Percentiles rank a stretch among this genome's conserved stretches.
Evolutionary conservation across 2,888 invertebrate genomes (phyloP).

Genomic region (Deilephila elpenor): DNA sequence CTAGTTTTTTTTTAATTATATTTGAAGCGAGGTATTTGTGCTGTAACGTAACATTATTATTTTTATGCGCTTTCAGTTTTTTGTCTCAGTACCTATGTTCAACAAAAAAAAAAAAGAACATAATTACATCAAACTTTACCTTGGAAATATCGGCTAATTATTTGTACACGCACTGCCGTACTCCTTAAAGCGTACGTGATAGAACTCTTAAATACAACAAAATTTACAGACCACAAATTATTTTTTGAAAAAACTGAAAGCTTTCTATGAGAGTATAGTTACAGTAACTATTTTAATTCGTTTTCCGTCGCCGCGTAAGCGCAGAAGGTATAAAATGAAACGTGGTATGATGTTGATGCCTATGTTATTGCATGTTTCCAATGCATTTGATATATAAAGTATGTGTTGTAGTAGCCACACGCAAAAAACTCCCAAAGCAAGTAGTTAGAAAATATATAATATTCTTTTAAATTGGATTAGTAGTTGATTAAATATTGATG

Average conservation of each 20-base stretch:
- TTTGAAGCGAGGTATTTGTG: slow-evolving; percentile 5
- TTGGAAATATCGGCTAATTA: not conserved
- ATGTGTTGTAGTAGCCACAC: not conserved
- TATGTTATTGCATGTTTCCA: slow-evolving; percentile 12
- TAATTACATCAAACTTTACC: too few relatives aligned
- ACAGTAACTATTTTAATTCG: slow-evolving; percentile 52
- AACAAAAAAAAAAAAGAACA: not conserved
- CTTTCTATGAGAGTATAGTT: slow-evolving; percentile 56
- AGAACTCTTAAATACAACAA: not conserved
- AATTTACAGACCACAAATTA: not conserved
- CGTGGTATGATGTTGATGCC: slow-evolving; percentile 39
- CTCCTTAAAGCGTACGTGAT: not conserved
- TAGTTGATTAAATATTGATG: not conserved
- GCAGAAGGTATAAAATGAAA: slow-evolving; percentile 44
- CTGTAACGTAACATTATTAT: not conserved
- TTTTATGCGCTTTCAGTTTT: slow-evolving; percentile 32
- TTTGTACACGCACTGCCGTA: not conserved
- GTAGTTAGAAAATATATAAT: not conserved
- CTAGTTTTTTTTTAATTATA: slow-evolving; percentile 34
- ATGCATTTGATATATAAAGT: slow-evolving; percentile 1
- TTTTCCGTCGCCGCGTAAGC: not conserved
- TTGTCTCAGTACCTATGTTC: not conserved
- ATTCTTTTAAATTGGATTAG: not conserved
- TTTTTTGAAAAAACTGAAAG: slow-evolving; percentile 43
- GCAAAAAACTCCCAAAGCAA: not conserved